Evolutionary conservation across 2,888 invertebrate species (phyloP).

Genomic region (Hypselothyrea guttata): DNA sequence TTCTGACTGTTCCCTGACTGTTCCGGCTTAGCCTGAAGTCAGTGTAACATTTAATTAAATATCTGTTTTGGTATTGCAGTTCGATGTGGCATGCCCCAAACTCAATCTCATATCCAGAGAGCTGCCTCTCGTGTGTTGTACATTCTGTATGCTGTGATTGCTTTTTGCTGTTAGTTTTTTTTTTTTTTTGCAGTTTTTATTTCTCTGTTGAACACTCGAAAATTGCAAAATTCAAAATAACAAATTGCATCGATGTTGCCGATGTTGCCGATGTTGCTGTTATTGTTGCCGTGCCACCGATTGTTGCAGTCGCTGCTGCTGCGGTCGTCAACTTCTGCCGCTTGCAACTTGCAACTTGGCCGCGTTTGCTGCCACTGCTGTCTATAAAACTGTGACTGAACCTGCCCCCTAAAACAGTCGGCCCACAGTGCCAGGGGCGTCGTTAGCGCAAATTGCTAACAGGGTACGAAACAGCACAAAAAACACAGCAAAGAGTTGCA

Average conservation of each 20-base stretch:
- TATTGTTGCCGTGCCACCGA: conserved; percentile 15
- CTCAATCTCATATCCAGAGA: conserved; percentile 4
- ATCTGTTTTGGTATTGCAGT: conserved; percentile 40
- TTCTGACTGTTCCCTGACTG: conserved; percentile 1
- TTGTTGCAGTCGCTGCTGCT: conserved; percentile 45
- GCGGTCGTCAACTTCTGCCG: conserved; percentile 66
- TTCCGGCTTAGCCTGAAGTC: conserved; percentile 21
- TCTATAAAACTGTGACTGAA: conserved; percentile 56
- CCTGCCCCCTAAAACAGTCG: conserved; percentile 13
- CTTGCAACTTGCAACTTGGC: conserved; percentile 71
- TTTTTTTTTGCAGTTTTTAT: conserved; percentile 52
- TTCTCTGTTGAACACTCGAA: conserved; percentile 58
- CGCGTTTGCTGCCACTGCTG: conserved; percentile 56
- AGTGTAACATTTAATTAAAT: conserved; percentile 66
- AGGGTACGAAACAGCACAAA: conserved; percentile 16
- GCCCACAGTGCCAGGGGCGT: conserved; percentile 59
- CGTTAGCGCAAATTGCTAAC: conserved; percentile 60
- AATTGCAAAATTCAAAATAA: conserved; percentile 75
- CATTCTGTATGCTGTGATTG: conserved; percentile 52
- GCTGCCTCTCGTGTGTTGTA: conserved; percentile 28
- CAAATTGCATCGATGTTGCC: conserved; percentile 66
- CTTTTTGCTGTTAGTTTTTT: conserved; percentile 51
- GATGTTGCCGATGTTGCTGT: conserved; percentile 17
- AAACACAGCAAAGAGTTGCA: conserved; percentile 18
- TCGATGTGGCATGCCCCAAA: conserved; percentile 8